Evolutionary conservation across 2,797 vertebrate genomes (phyloP).

Genomic region (Geotrypetes seraphini): DNA sequence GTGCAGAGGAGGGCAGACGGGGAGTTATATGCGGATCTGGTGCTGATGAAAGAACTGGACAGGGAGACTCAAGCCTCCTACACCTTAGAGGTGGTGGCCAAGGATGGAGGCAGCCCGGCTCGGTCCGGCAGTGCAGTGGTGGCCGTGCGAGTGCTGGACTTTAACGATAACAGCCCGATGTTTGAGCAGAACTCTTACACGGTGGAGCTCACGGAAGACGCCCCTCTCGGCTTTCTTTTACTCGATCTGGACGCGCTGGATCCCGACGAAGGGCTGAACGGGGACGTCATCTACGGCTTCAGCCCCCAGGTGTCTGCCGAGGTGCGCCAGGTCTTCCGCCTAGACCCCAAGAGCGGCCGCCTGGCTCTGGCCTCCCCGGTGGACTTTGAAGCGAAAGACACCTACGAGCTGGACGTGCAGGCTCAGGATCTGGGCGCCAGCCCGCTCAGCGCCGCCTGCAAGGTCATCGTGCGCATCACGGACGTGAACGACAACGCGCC

Average conservation of each 20-base stretch:
- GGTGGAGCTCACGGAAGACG: slow-evolving; percentile 75
- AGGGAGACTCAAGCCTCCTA: slow-evolving; percentile 74
- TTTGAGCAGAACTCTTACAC: slow-evolving; percentile 63
- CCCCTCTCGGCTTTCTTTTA: slow-evolving; percentile 53
- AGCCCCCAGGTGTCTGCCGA: slow-evolving; percentile 32
- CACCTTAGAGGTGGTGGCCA: slow-evolving; percentile 46
- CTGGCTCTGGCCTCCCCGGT: slow-evolving; percentile 64
- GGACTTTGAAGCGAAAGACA: slow-evolving; percentile 81
- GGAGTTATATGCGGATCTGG: slow-evolving; percentile 84
- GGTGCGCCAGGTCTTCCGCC: slow-evolving; percentile 43
- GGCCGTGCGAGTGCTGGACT: slow-evolving; percentile 54
- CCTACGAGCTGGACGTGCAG: slow-evolving; percentile 81
- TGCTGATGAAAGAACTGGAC: slow-evolving; percentile 84
- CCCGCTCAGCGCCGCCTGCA: slow-evolving; percentile 71
- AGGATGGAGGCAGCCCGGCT: slow-evolving; percentile 50
- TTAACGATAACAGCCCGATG: slow-evolving; percentile 66
- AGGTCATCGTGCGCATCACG: slow-evolving; percentile 73
- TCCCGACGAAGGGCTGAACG: slow-evolving; percentile 58
- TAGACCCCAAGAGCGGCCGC: slow-evolving; percentile 51
- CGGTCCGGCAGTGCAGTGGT: slow-evolving; percentile 47
- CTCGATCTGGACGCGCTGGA: slow-evolving; percentile 57
- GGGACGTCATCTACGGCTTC: slow-evolving; percentile 57
- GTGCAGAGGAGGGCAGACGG: slow-evolving; percentile 82
- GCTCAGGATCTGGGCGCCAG: slow-evolving; percentile 75
- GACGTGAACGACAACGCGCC: slow-evolving; percentile 90